These are phyloP conservation scores for Prosapia bicincta DNA, from an alignment of 2,888 invertebrate species.

Conservation along the genomic window DNA sequence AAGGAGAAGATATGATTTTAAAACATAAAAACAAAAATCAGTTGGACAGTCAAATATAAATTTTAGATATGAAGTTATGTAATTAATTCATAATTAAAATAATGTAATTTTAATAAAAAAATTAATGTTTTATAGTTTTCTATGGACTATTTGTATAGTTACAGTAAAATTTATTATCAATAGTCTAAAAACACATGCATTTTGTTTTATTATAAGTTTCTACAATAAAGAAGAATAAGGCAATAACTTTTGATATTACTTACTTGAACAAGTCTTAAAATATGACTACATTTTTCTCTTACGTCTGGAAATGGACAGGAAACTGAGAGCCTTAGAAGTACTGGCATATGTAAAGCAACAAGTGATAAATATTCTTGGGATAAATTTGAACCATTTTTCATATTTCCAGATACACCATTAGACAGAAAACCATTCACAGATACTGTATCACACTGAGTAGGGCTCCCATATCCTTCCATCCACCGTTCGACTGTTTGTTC, in stretches of 20 bases:
- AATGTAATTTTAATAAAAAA: too few species aligned
- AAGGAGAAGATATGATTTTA: too few species aligned
- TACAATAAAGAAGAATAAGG: too few species aligned
- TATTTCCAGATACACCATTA: background rate
- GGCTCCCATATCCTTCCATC: background rate
- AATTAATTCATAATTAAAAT: too few species aligned
- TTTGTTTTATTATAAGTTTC: too few species aligned
- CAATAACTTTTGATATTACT: background rate
- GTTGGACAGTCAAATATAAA: too few species aligned
- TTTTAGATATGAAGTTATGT: too few species aligned
- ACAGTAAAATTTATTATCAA: too few species aligned
- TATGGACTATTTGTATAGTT: too few species aligned
- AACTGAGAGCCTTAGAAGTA: background rate
- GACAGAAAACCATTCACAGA: background rate
- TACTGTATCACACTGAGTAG: background rate
- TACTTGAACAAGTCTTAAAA: background rate
- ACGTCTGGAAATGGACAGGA: background rate
- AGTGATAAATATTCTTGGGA: background rate
- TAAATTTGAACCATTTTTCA: background rate
- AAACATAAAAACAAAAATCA: too few species aligned
- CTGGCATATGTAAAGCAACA: background rate
- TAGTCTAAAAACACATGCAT: too few species aligned
- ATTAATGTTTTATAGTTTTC: too few species aligned
- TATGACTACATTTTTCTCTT: background rate
- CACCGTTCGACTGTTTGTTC: background rate